A percentile compares a stretch with the other conserved stretches of the same genome.
Conservation (phyloP, 2,888 invertebrate species). For the Polymixis lichenea region DNA sequence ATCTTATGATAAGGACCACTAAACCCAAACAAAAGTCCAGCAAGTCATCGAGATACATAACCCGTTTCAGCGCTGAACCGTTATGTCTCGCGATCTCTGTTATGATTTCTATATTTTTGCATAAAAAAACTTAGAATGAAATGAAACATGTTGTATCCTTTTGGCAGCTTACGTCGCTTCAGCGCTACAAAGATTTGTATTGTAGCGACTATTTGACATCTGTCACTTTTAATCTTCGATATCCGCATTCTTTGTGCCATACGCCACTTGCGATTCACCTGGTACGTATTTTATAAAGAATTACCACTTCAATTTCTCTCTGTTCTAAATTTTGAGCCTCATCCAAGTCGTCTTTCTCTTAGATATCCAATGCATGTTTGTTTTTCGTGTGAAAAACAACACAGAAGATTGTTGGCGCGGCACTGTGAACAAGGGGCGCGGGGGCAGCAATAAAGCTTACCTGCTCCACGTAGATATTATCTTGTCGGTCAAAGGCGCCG, state of each 20-base stretch:
- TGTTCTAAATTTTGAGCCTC: neutral
- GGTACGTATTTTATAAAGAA: neutral
- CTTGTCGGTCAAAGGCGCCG: conserved; percentile 88
- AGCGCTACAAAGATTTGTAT: neutral
- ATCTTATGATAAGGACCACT: conserved; percentile 31
- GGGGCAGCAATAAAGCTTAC: conserved; percentile 86
- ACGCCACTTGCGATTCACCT: conserved; percentile 7
- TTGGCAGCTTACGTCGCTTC: neutral
- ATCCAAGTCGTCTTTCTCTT: conserved; percentile 16
- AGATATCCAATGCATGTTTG: conserved; percentile 37
- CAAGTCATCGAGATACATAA: conserved; percentile 56
- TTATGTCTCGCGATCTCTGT: conserved; percentile 31
- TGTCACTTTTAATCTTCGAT: conserved; percentile 41
- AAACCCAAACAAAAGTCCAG: conserved; percentile 33
- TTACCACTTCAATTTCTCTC: neutral
- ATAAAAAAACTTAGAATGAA: conserved; percentile 37
- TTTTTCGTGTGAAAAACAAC: conserved; percentile 82
- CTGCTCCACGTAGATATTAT: conserved; percentile 88
- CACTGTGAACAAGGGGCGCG: conserved; percentile 69
- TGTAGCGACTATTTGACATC: conserved; percentile 17
- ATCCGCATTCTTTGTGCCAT: conserved; percentile 13
- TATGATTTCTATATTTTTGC: conserved; percentile 13
- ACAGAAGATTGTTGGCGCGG: conserved; percentile 72
- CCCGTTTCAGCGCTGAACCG: conserved; percentile 39
- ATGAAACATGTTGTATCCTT: conserved; percentile 28